Conservation (phyloP, 2,113 vertebrate species). For the Chauna torquata region DNA sequence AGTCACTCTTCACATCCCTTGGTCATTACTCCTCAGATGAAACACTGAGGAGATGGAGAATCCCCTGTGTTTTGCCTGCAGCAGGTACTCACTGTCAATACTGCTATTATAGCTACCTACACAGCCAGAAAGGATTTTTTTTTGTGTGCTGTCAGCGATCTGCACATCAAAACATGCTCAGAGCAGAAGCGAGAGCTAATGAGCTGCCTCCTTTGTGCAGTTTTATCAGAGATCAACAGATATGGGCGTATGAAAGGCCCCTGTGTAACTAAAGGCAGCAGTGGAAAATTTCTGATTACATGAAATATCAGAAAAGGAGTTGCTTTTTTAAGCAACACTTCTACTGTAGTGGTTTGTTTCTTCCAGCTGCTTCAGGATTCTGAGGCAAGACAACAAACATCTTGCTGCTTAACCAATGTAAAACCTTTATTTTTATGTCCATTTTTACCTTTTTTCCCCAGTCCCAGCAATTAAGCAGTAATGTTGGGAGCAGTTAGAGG, state of each 20-base stretch:
- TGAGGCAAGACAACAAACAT: not conserved
- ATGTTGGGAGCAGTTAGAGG: not conserved
- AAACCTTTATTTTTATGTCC: not conserved
- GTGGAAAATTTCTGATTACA: not conserved
- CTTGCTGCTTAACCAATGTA: not conserved
- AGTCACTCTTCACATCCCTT: not conserved
- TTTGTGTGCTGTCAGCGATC: constrained; percentile 25
- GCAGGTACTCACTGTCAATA: not conserved
- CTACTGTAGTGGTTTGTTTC: not conserved
- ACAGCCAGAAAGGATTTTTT: constrained; percentile 10
- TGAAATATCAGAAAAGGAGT: not conserved
- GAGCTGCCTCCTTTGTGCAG: constrained; percentile 27
- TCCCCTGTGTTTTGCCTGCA: constrained; percentile 17
- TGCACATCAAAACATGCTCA: constrained; percentile 49
- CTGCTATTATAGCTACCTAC: constrained; percentile 13
- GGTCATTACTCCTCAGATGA: not conserved
- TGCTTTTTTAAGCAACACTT: not conserved
- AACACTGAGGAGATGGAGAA: not conserved
- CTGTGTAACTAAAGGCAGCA: not conserved
- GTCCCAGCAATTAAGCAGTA: not conserved
- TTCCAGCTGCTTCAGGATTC: not conserved
- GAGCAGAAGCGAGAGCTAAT: not conserved
- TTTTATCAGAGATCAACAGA: constrained; percentile 41
- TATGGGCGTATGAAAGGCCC: not conserved
- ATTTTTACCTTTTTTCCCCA: not conserved